Percentiles rank a stretch among this genome's conserved stretches.
Conservation (phyloP, 2,113 vertebrate genomes). For the Oenanthe melanoleuca region DNA sequence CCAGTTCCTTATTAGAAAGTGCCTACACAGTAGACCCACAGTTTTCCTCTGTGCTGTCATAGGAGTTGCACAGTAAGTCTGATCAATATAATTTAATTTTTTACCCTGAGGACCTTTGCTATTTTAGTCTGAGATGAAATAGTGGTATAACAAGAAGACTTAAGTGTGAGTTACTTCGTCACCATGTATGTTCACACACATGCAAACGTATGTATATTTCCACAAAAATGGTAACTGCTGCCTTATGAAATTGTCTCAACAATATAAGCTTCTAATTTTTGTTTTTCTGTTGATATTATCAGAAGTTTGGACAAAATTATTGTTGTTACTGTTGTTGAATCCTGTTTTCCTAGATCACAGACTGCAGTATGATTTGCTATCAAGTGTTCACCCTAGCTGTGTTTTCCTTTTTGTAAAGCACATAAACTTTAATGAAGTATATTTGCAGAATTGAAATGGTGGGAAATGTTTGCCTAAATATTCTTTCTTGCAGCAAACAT, state of each 20-base stretch:
- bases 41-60: background rate
- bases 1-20: background rate
- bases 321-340: background rate
- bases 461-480: background rate
- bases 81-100: background rate
- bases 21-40: background rate
- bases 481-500: background rate
- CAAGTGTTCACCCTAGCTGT: background rate
- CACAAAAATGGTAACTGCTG: background rate
- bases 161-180: background rate
- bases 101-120: background rate
- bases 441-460: background rate
- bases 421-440: background rate
- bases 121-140: background rate
- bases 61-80: background rate
- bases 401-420: background rate
- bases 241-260: background rate
- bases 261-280: background rate
- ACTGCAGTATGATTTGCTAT: background rate
- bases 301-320: background rate
- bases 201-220: rapidly evolving
- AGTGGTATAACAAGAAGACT: background rate
- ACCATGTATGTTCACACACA: background rate
- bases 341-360: background rate
- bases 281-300: background rate